Evolutionary conservation across 2,797 vertebrate species (phyloP).

Genomic region (Xerus rutilus): DNA sequence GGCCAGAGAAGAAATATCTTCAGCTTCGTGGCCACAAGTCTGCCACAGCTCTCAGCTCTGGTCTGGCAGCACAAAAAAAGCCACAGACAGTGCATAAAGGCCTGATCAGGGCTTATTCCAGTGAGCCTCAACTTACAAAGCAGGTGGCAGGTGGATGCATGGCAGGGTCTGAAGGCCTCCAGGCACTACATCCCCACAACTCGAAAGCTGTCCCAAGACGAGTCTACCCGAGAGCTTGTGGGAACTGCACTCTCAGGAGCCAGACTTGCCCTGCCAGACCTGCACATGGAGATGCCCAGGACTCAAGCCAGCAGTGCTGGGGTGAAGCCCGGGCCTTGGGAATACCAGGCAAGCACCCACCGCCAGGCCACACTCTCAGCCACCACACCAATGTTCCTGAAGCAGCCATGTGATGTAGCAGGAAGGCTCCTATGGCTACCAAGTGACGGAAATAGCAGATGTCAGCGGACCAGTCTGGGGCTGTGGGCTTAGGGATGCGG

Average conservation of each 20-base stretch:
- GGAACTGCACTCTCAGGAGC: neutral
- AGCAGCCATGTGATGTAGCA: neutral
- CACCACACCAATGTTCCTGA: neutral
- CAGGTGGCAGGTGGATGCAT: no score
- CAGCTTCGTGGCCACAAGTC: neutral
- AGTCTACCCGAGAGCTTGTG: neutral
- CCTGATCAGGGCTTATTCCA: neutral
- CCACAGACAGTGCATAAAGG: neutral
- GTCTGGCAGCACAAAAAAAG: neutral
- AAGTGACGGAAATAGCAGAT: neutral
- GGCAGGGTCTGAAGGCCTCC: neutral
- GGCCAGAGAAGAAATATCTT: neutral
- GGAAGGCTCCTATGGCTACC: no score
- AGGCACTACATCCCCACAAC: neutral
- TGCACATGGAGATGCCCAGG: neutral
- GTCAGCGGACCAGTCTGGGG: neutral
- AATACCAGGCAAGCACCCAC: neutral
- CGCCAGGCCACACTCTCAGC: neutral
- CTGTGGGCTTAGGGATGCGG: neutral
- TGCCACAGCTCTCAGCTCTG: neutral
- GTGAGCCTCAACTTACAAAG: neutral
- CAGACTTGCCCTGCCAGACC: neutral
- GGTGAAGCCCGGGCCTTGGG: neutral
- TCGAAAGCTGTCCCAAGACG: neutral
- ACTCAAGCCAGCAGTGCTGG: neutral